Evolutionary conservation across 1,140 invertebrate species (phyloP), one percentile per base, ranked within the genome.

Genomic region (Drosophila jambulina): DNA sequence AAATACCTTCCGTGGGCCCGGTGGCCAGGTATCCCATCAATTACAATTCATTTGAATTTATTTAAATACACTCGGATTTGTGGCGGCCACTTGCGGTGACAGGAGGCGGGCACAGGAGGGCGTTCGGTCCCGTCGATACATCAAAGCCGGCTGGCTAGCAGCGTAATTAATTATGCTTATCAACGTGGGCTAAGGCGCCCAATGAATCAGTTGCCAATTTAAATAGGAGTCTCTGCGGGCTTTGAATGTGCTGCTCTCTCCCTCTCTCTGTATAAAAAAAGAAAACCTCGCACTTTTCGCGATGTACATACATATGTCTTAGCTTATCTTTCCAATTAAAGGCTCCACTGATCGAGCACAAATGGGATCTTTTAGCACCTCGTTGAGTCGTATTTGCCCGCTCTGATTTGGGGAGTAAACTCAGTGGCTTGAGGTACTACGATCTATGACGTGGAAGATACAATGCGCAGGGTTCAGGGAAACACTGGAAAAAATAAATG

Each of bases 21-120:
- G 62, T 36, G 62, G 57, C 62, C 61, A n/a, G 60, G 45, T 40
- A 49, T 25, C 54, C 64, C 72, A 87, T 87, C 84, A 87, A 87
- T 87, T 84, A 84, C 80, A 87, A 84, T 87, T 87, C 72, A 83
- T 88, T 88, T 88, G 69, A 83, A 87, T 88, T 87, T 87, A 87
- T 87, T 87, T 87, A 87, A 90, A 87, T 87, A 84, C 84, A 87
- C 84, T 88, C 54, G 77, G 80, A 87, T 80, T 74, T 78, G 45
- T 49, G 62, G 71, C 81, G 63, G 48, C 32, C 42, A 54, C 45
- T 56, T 78, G 49, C 43, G 45, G 34, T 63, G 68, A 63, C 61
- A 36, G 53, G 51, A 54, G 43, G 48, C n/a, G 56, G 5, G 29
- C 13, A 36, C 9, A 38, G 48, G 32, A n/a, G 21, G 3, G 21